These are phyloP conservation scores for Acleris literana DNA, from an alignment of 2,888 invertebrate species.

Conservation along the genomic window DNA sequence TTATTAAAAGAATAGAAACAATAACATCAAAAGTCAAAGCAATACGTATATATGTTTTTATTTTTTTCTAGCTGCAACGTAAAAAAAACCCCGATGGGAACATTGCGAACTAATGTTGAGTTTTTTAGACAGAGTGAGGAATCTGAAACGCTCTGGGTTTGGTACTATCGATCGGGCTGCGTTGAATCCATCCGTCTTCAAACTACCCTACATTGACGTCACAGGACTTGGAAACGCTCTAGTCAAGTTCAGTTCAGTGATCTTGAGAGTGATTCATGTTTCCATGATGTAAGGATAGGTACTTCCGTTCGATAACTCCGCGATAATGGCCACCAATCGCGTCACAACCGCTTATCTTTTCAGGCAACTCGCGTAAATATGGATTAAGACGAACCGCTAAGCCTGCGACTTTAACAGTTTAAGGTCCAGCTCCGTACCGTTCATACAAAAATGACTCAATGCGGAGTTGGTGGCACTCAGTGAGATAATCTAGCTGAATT, in stretches of 20 bases:
- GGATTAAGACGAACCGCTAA: not conserved
- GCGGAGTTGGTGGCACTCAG: not conserved
- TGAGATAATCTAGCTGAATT: not conserved
- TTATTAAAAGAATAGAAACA: too few relatives aligned
- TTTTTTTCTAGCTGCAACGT: too few relatives aligned
- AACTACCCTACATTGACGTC: not conserved
- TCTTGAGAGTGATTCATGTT: slow-evolving; percentile 25
- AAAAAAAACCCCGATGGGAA: too few relatives aligned
- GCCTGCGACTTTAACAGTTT: not conserved
- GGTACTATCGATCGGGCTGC: too few relatives aligned
- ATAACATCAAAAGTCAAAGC: too few relatives aligned
- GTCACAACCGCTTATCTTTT: slow-evolving; percentile 18
- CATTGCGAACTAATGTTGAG: too few relatives aligned
- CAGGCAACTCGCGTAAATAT: slow-evolving; percentile 4
- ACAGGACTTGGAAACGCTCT: not conserved
- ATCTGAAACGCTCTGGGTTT: too few relatives aligned
- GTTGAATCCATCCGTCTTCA: too few relatives aligned
- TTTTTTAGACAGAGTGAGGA: too few relatives aligned
- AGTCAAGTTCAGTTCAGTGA: slow-evolving; percentile 18
- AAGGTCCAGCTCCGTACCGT: not conserved
- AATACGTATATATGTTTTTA: too few relatives aligned
- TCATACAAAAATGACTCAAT: too few relatives aligned
- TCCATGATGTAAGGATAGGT: slow-evolving; percentile 20
- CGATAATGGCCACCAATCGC: slow-evolving; percentile 26
- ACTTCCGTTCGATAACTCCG: slow-evolving; percentile 28